Percentiles rank a stretch among this genome's conserved stretches.
phyloP scores from a whole-genome alignment of 2,888 invertebrate species.

The Caenorhabditis wallacei region DNA sequence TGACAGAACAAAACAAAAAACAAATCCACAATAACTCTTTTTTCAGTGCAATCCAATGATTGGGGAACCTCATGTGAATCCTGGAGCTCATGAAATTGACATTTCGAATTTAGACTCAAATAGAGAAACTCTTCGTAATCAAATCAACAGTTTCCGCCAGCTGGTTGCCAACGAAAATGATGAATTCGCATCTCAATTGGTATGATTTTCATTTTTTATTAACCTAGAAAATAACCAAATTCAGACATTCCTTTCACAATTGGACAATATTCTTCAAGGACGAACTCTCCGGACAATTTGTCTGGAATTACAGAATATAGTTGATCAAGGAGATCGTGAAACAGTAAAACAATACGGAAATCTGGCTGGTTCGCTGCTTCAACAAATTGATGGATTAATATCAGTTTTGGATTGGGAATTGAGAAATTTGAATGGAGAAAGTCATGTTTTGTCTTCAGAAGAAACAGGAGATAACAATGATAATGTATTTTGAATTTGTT shows the following conservation, averaged over 20 bases:
- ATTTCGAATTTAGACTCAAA: conserved; percentile 1
- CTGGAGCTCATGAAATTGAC: conserved; percentile 24
- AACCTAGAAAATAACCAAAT: not conserved
- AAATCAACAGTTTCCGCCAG: conserved; percentile 21
- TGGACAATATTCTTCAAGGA: conserved; percentile 34
- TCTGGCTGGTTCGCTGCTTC: conserved; percentile 6
- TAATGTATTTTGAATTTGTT: not conserved
- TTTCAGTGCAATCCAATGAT: conserved; percentile 35
- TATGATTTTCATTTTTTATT: not conserved
- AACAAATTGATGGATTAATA: conserved; percentile 30
- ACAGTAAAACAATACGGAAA: conserved; percentile 17
- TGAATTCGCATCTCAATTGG: not conserved
- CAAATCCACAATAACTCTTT: too few relatives aligned
- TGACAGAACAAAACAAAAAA: not conserved
- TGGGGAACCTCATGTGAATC: conserved; percentile 34
- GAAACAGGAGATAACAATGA: not conserved
- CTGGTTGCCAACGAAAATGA: not conserved
- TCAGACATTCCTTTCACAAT: conserved; percentile 25
- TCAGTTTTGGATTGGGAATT: conserved; percentile 27
- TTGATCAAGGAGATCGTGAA: conserved; percentile 21
- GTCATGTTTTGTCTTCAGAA: conserved; percentile 1
- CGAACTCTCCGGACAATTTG: conserved; percentile 20
- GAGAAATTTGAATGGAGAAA: not conserved
- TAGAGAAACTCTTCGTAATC: conserved; percentile 18
- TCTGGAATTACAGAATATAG: conserved; percentile 18